Percentiles rank a stretch among this genome's conserved stretches.
These are phyloP conservation scores for Lepisosteus osseus DNA, from an alignment of 2,113 vertebrate genomes.

Conservation along the genomic window DNA sequence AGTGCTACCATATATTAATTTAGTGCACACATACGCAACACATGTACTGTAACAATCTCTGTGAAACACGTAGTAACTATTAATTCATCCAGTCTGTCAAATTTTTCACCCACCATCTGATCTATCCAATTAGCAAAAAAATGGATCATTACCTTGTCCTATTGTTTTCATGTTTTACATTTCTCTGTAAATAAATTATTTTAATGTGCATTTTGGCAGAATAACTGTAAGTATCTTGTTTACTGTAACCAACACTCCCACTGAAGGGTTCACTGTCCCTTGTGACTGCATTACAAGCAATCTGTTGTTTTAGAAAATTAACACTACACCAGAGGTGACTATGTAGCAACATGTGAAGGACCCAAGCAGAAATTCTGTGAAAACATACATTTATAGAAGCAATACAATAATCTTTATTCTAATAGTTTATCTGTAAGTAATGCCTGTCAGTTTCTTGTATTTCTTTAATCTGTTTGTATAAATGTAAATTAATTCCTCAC, in stretches of 20 bases:
- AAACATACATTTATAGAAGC: too few species aligned
- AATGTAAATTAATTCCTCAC: too few species aligned
- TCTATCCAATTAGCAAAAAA: slow-evolving; percentile 9
- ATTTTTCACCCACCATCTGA: not conserved
- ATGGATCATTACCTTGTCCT: slow-evolving; percentile 8
- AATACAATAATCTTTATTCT: too few species aligned
- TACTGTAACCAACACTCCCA: not conserved
- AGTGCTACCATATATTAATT: too few species aligned
- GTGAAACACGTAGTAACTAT: not conserved
- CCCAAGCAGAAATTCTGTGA: too few species aligned
- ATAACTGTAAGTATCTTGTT: not conserved
- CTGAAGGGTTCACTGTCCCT: slow-evolving; percentile 5
- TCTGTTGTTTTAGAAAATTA: slow-evolving; percentile 33
- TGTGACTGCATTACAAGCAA: slow-evolving; percentile 22
- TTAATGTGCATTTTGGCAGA: slow-evolving; percentile 3
- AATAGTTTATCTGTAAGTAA: too few species aligned
- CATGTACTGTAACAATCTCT: too few species aligned
- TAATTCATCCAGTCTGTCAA: not conserved
- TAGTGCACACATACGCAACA: too few species aligned
- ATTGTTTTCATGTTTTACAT: slow-evolving; percentile 1
- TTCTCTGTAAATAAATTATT: slow-evolving; percentile 4
- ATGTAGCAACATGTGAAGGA: not conserved
- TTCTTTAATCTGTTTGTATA: too few species aligned
- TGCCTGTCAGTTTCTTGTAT: too few species aligned
- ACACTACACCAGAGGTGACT: slow-evolving; percentile 19